phyloP scores from a whole-genome alignment of 2,113 vertebrate genomes.

The Argyrosomus japonicus region DNA sequence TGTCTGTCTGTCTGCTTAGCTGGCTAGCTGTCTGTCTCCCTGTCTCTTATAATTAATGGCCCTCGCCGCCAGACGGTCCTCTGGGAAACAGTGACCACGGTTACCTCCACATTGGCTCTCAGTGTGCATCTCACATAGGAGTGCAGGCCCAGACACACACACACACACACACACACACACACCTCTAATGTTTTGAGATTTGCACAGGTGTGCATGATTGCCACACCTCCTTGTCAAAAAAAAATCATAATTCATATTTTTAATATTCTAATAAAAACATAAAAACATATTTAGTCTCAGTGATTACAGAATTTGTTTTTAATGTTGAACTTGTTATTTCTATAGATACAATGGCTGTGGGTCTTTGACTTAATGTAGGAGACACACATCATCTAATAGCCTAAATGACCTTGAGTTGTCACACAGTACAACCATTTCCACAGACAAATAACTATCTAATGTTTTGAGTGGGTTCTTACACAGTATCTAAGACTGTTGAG shows the following conservation, averaged over 20 bases:
- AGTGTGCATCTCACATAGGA: slow-evolving; percentile 58
- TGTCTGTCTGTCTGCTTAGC: slow-evolving; percentile 64
- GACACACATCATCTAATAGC: background rate
- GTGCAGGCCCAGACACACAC: slow-evolving; percentile 31
- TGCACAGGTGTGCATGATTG: slow-evolving; percentile 13
- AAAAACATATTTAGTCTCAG: background rate
- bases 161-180: slow-evolving; percentile 19
- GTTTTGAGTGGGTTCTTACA: background rate
- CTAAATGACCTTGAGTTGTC: background rate
- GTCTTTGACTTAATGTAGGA: background rate
- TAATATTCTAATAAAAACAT: background rate
- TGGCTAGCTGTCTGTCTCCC: slow-evolving; percentile 70
- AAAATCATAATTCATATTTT: slow-evolving; percentile 3
- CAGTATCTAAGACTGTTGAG: background rate
- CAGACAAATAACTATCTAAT: background rate
- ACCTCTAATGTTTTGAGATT: slow-evolving; percentile 12
- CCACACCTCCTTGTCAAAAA: background rate
- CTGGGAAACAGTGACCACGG: slow-evolving; percentile 71
- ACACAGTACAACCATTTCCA: background rate
- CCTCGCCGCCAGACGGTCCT: slow-evolving; percentile 70
- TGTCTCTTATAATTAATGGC: slow-evolving; percentile 79
- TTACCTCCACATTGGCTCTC: slow-evolving; percentile 66
- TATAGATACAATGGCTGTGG: background rate
- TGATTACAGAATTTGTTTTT: background rate
- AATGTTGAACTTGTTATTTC: background rate